Conservation (phyloP, 1,140 invertebrate genomes). For the Heliconius eleuchia region DNA sequence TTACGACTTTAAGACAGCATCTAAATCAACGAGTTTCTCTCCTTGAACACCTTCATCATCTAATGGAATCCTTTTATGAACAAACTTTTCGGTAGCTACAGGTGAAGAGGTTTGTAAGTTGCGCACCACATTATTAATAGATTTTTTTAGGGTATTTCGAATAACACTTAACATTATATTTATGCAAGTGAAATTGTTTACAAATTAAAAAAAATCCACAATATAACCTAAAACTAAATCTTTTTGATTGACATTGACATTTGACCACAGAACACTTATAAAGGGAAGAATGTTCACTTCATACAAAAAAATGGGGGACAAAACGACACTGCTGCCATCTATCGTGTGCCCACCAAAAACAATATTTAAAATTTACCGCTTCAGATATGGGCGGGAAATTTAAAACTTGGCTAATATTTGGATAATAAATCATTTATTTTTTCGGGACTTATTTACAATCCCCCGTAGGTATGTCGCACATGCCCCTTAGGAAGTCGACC, state of each 20-base stretch:
- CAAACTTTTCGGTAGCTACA: slow-evolving; percentile 60
- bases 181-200: background rate
- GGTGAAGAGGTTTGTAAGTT: slow-evolving; percentile 58
- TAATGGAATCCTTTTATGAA: slow-evolving; percentile 70
- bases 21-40: slow-evolving; percentile 72
- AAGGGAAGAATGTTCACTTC: no score
- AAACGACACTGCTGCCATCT: no score
- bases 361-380: no score
- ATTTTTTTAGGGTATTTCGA: slow-evolving; percentile 44
- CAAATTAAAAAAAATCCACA: background rate
- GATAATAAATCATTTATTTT: no score
- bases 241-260: background rate
- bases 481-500: no score
- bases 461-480: no score
- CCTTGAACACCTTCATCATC: slow-evolving; percentile 76
- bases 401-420: no score
- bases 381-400: no score
- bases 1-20: slow-evolving; percentile 65
- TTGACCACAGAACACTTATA: background rate
- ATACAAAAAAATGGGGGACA: no score
- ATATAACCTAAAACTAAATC: slow-evolving; percentile 13
- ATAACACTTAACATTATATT: slow-evolving; percentile 31
- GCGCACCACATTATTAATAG: slow-evolving; percentile 48
- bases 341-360: no score
- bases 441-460: no score